A percentile compares a stretch with the other conserved stretches of the same genome.
These are phyloP conservation scores for Struthio camelus DNA, from an alignment of 2,113 vertebrate genomes.

Conservation along the genomic window DNA sequence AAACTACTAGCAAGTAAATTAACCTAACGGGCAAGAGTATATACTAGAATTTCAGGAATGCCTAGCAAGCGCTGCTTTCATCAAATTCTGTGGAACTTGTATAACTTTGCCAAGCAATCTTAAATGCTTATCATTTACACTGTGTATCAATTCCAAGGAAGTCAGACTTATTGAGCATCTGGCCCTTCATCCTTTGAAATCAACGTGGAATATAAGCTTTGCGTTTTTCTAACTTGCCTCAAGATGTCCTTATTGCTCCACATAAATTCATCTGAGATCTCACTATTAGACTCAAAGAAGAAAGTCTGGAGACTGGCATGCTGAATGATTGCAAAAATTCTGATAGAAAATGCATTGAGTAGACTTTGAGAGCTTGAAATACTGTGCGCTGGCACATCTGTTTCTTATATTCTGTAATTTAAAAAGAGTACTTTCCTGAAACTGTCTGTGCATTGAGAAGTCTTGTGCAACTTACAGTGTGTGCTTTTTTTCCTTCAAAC, in stretches of 20 bases:
- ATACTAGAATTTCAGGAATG: not conserved
- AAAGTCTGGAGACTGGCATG: not conserved
- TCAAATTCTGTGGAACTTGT: not conserved
- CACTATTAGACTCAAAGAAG: not conserved
- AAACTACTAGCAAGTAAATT: not conserved
- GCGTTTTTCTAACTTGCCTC: constrained; percentile 55
- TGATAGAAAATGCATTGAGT: not conserved
- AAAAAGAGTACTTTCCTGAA: not conserved
- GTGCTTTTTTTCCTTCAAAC: not conserved
- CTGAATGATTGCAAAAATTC: not conserved
- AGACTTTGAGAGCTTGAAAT: not conserved
- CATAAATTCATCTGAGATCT: not conserved
- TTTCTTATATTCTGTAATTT: constrained; percentile 55
- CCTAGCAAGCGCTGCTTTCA: not conserved
- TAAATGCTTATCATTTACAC: not conserved
- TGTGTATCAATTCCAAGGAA: not conserved
- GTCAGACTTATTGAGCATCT: fast-evolving
- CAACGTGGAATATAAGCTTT: not conserved
- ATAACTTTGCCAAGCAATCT: not conserved
- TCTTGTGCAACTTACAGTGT: not conserved
- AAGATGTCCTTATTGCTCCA: constrained; percentile 69
- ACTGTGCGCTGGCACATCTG: not conserved
- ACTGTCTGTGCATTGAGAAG: not conserved
- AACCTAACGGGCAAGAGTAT: not conserved
- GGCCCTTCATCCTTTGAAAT: not conserved